Conservation (phyloP, 2,797 vertebrate species). For the Oreortyx pictus region DNA sequence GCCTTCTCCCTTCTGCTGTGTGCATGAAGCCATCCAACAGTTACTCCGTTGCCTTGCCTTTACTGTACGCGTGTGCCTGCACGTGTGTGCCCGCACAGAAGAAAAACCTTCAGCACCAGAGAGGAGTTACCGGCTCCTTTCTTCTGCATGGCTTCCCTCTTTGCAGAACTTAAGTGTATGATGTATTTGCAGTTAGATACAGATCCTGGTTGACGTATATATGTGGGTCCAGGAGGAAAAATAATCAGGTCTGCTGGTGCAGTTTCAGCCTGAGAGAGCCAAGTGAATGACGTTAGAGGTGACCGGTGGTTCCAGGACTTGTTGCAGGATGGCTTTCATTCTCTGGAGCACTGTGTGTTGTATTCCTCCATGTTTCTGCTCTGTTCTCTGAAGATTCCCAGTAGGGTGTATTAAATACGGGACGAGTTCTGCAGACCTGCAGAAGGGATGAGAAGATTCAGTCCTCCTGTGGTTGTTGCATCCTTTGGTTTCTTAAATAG, state of each 20-base stretch:
- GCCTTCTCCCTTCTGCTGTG: neutral
- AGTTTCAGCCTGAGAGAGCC: neutral
- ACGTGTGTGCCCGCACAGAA: neutral
- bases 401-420: neutral
- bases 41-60: neutral
- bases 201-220: rapidly evolving
- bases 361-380: neutral
- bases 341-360: neutral
- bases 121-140: neutral
- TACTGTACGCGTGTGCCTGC: constrained; percentile 17
- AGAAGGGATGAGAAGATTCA: neutral
- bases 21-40: neutral
- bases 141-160: constrained; percentile 33
- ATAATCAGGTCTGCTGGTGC: rapidly evolving
- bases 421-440: neutral
- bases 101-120: neutral
- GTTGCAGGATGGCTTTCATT: neutral
- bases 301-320: neutral
- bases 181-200: neutral
- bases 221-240: neutral
- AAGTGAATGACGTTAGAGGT: neutral
- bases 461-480: neutral
- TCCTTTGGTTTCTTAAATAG: neutral
- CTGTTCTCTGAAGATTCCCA: neutral
- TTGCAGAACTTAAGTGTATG: neutral